Evolutionary conservation across 2,888 invertebrate genomes (phyloP).

Genomic region (Caenorhabditis zanzibari): DNA sequence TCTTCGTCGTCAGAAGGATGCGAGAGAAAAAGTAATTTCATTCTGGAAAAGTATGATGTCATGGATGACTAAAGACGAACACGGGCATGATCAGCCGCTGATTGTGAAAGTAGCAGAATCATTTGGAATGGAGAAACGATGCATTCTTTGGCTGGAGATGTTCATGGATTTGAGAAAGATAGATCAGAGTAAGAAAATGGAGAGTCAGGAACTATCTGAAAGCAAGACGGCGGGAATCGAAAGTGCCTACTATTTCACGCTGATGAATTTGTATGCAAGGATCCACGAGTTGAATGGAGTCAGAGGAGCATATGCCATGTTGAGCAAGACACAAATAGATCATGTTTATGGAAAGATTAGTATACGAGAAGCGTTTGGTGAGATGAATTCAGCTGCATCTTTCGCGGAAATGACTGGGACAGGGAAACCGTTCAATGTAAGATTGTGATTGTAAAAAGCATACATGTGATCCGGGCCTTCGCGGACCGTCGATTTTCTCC

Average conservation of each 20-base stretch:
- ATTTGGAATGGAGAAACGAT: slow-evolving; percentile 65
- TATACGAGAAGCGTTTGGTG: slow-evolving; percentile 54
- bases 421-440: slow-evolving; percentile 42
- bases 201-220: background rate
- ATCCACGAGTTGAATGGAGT: slow-evolving; percentile 58
- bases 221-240: background rate
- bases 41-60: slow-evolving; percentile 52
- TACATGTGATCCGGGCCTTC: too few species aligned
- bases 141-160: slow-evolving; percentile 61
- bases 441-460: too few species aligned
- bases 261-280: slow-evolving; percentile 59
- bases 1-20: background rate
- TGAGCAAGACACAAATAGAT: slow-evolving; percentile 53
- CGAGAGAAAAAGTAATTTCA: background rate
- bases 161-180: slow-evolving; percentile 36
- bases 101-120: slow-evolving; percentile 48
- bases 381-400: slow-evolving; percentile 9
- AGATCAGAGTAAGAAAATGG: slow-evolving; percentile 7
- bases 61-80: slow-evolving; percentile 34
- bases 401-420: slow-evolving; percentile 35
- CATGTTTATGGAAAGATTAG: slow-evolving; percentile 61
- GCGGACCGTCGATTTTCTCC: too few species aligned
- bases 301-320: slow-evolving; percentile 37
- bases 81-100: slow-evolving; percentile 54
- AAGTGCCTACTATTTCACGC: slow-evolving; percentile 47